These are phyloP conservation scores for Tetragonula clypearis DNA, from an alignment of 1,140 invertebrate genomes.

Conservation along the genomic window DNA sequence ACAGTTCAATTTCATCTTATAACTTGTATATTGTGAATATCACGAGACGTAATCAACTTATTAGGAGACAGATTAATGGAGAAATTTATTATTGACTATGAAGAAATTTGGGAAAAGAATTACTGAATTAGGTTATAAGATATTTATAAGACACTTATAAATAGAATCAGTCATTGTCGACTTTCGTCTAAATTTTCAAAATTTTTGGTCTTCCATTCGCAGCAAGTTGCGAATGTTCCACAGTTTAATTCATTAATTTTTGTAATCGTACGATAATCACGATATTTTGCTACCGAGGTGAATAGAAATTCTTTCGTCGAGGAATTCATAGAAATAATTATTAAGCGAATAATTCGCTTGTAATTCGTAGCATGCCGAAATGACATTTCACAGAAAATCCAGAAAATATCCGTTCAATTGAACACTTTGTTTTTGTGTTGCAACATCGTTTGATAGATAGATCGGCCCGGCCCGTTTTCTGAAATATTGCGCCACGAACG, in stretches of 20 bases:
- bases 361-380: not conserved
- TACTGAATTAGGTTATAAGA: not conserved
- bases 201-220: not conserved
- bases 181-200: not conserved
- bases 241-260: not conserved
- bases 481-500: constrained; percentile 25
- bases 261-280: not conserved
- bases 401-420: not conserved
- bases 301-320: not conserved
- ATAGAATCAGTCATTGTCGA: too few relatives aligned
- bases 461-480: not conserved
- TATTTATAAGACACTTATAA: not conserved
- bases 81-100: not conserved
- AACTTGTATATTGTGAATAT: not conserved
- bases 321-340: not conserved
- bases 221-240: not conserved
- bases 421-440: not conserved
- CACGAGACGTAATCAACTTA: not conserved
- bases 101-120: not conserved
- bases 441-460: constrained; percentile 22
- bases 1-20: too few relatives aligned
- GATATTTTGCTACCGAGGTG: not conserved
- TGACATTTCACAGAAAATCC: not conserved
- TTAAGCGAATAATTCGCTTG: not conserved
- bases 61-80: not conserved